Conservation (phyloP, 2,888 invertebrate genomes). For the Dorcus parallelipipedus region DNA sequence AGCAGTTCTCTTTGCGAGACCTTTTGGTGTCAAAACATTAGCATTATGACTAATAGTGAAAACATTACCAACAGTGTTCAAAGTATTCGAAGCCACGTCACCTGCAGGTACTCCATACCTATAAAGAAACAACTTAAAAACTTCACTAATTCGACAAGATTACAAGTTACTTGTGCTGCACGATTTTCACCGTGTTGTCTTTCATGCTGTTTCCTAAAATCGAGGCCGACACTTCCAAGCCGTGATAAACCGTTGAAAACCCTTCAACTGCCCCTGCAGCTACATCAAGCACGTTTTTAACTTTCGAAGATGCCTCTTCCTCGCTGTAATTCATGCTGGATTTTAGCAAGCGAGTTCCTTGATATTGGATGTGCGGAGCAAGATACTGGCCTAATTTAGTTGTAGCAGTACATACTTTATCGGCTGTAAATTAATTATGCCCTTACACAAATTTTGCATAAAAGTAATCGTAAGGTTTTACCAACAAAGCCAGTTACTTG, state of each 20-base stretch:
- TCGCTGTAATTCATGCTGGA: conserved; percentile 55
- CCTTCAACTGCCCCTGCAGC: conserved; percentile 71
- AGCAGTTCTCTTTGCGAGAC: conserved; percentile 60
- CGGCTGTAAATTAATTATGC: conserved; percentile 41
- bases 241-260: conserved; percentile 66
- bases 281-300: conserved; percentile 61
- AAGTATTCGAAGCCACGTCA: conserved; percentile 60
- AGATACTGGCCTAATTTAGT: conserved; percentile 62
- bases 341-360: conserved; percentile 59
- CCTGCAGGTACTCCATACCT: conserved; percentile 71
- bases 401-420: conserved; percentile 64
- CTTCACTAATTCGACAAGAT: neutral
- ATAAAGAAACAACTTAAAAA: conserved; percentile 5
- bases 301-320: conserved; percentile 54
- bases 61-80: conserved; percentile 68
- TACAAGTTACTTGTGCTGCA: conserved; percentile 64
- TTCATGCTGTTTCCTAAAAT: conserved; percentile 62
- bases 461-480: conserved; percentile 38
- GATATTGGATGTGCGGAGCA: conserved; percentile 66
- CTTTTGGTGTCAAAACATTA: conserved; percentile 63
- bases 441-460: neutral
- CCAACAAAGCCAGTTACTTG: conserved; percentile 65
- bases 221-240: conserved; percentile 67
- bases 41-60: conserved; percentile 63
- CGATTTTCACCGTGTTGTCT: conserved; percentile 70